A percentile compares a stretch with the other conserved stretches of the same genome.
These are phyloP conservation scores for Pseudorasbora parva DNA, from an alignment of 2,113 vertebrate species.

Conservation along the genomic window DNA sequence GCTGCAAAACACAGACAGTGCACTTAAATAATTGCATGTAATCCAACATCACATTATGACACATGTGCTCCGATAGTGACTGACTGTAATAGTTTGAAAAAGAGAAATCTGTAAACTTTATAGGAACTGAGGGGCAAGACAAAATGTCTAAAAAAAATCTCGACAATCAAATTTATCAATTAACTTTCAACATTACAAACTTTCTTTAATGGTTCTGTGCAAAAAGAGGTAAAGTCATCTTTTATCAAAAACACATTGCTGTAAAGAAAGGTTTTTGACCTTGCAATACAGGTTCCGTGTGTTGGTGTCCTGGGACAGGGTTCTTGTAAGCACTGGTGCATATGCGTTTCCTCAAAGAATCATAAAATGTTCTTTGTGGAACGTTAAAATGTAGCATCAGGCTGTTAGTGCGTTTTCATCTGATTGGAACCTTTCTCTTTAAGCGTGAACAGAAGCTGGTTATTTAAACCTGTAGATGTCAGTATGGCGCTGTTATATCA, in stretches of 20 bases:
- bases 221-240: not conserved
- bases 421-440: not conserved
- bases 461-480: slow-evolving; percentile 80
- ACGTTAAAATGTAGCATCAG: not conserved
- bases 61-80: slow-evolving; percentile 30
- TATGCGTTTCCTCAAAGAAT: not conserved
- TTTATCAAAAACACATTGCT: not conserved
- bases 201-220: not conserved
- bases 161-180: slow-evolving; percentile 58
- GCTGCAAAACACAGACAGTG: not conserved
- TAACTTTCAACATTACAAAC: not conserved
- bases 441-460: slow-evolving; percentile 35
- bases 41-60: slow-evolving; percentile 49
- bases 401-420: not conserved
- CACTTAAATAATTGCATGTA: not conserved
- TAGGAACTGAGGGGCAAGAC: not conserved
- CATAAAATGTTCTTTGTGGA: not conserved
- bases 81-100: slow-evolving; percentile 22
- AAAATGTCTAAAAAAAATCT: slow-evolving; percentile 61
- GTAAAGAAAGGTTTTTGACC: too few species aligned
- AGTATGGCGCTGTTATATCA: slow-evolving; percentile 72
- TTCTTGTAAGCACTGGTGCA: not conserved
- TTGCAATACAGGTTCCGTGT: not conserved
- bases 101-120: not conserved
- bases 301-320: not conserved